Base-by-base conservation (phyloP, 30 jellyfish, hydroid and myxozoan species). In the Aurelia sp. region DNA sequence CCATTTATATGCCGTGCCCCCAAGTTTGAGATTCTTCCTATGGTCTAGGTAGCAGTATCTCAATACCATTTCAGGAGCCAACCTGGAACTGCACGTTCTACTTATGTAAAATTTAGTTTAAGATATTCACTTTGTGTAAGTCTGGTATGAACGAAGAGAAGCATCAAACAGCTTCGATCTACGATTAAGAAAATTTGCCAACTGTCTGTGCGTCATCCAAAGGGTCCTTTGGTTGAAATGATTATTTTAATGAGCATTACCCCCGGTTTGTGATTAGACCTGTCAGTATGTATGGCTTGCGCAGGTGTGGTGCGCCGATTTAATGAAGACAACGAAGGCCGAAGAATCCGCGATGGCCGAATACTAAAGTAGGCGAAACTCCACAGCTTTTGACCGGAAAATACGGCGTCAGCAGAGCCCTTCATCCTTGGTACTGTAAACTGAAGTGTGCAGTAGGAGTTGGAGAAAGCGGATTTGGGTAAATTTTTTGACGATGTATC, bases 401-500 rank as follows among this genome's bases (percentile, higher is more conserved):
- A 53, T 68, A 82, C 81, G 19, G 74, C 40, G 19, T n/a, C 58
- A 72, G 58, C 69, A 44, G 93, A 19, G 66, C 81, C n/a, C 66
- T 60, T 59, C 53, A 75, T 13, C 18, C 21, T 63, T 58, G 93
- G 35, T 72, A 52, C 57, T 62, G 87, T 51, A 20, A 55, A 74
- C 93, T 84, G 47, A 74, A 84, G 77, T 55, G 93, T 74, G 87
- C 87, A 84, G 87, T 15, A 21, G 48, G 53, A 81, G 64, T 65
- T 73, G 44, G 40, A 73, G 87, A 74, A 62, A 37, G 53, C 71
- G 92, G 91, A 82, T 84, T 84, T 75, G 52, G 91, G 88, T 82
- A 91, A 81, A 62, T 84, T 78, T 83, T 78, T 51, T 64, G 40
- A n/a, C 80, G 97, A 91, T 91, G 97, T 40, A 50, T 52, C 64